Evolutionary conservation across 2,797 vertebrate genomes (phyloP), one percentile per base, ranked within the genome.

Genomic region (Acanthurus tractus): DNA sequence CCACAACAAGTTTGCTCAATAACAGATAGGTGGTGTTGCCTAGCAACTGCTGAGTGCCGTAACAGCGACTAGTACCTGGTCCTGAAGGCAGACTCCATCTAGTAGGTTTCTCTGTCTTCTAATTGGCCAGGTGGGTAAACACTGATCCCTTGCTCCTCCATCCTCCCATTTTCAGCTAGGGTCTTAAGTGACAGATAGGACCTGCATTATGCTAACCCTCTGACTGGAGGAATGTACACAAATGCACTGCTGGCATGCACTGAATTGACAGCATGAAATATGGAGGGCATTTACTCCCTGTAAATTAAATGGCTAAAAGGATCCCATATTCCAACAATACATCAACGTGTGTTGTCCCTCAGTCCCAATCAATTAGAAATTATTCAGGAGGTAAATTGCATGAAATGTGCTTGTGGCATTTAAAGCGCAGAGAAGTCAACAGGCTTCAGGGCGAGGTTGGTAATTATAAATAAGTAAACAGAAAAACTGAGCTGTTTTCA

Each of bases 311-410:
- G 54, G 90, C 90, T 92, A 87, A 93, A 93, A 94, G 85, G 94
- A 92, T 94, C 88, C 87, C 71, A 80, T 69, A 77, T 85, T 91
- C 53, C 40, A n/a, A 92, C 88, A 92, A 93, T 94, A 94, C 80
- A 94, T 95, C 94, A 96, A 93, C 74, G 73, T 55, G 52, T 83
- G 79, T 89, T 91, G 88, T 86, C 83, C 91, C 95, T 95, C 92
- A 90, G 89, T 95, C 92, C 94, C 91, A 93, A 96, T 96, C 94
- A 96, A 95, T 95, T 96, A 94, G 92, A 95, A 95, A 96, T 95
- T 93, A 94, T 92, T 96, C 93, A 94, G 88, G 91, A 88, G 90
- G 86, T 95, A 95, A 96, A 96, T 96, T 94, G 93, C 84, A 88
- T 85, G 82, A 88, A 93, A 94, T 94, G 69, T 49, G 83, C 79